These are phyloP conservation scores for Scomber japonicus DNA, from an alignment of 2,113 vertebrate species.

Conservation along the genomic window DNA sequence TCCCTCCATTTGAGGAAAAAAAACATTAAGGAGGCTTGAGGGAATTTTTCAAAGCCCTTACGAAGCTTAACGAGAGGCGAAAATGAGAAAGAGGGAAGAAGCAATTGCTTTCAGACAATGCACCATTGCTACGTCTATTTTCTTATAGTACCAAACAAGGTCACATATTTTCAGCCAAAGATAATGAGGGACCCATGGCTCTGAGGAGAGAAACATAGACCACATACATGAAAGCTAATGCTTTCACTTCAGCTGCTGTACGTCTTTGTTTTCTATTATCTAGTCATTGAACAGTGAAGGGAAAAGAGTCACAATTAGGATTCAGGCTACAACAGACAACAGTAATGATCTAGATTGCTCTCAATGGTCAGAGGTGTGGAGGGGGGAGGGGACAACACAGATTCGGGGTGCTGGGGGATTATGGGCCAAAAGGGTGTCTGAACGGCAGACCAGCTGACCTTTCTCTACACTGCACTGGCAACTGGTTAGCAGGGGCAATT, in stretches of 20 bases:
- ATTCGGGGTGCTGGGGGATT: constrained; percentile 62
- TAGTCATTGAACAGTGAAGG: constrained; percentile 10
- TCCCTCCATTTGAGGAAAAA: constrained; percentile 31
- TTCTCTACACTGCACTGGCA: constrained; percentile 67
- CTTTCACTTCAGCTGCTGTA: constrained; percentile 14
- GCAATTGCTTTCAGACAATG: constrained; percentile 85
- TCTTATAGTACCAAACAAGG: constrained; percentile 71
- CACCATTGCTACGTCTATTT: constrained; percentile 62
- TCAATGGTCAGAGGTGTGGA: constrained; percentile 37
- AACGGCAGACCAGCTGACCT: constrained; percentile 75
- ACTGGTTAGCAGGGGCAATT: constrained; percentile 81
- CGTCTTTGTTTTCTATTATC: constrained; percentile 47
- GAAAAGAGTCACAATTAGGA: constrained; percentile 52
- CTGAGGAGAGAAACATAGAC: constrained; percentile 47
- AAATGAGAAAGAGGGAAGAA: constrained; percentile 75
- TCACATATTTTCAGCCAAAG: constrained; percentile 58
- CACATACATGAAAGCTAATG: constrained; percentile 35
- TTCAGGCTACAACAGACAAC: constrained; percentile 55
- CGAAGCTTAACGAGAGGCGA: constrained; percentile 70
- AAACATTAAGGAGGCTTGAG: constrained; percentile 68
- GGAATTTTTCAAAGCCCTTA: constrained; percentile 80
- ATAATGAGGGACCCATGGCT: constrained; percentile 63
- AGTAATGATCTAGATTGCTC: constrained; percentile 36
- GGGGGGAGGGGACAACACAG: constrained; percentile 17
- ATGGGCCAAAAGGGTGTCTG: constrained; percentile 72